Base-by-base conservation (phyloP, 2,888 invertebrate species). In the Amblyjoppa fuscipennis region DNA sequence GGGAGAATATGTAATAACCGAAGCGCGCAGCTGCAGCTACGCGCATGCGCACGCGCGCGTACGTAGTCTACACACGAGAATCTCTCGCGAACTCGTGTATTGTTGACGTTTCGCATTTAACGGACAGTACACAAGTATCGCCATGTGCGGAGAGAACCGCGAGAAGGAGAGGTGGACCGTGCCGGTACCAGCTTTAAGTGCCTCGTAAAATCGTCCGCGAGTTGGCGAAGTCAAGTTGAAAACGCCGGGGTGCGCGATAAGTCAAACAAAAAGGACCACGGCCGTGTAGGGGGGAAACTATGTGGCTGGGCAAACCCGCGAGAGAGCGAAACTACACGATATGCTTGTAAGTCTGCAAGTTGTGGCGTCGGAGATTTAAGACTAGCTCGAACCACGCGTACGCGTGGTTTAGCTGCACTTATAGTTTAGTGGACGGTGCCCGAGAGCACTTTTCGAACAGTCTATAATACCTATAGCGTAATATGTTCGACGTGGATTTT, bases 101-200 rank as follows among this genome's bases (percentile, higher is more conserved):
- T 68, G 68, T 77, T 66, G 79, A 73, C 71, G 80, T 80, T 76
- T 84, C 64, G 71, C 71, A 41, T 75, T 64, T 81, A 80, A 84
- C 64, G 80, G 45, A 64, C 74, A 34, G 59, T 64, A 38, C 70
- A 83, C 78, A 56, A 71, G 66, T 71, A 49, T 61, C 79, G 56
- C 59, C n/a, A 1, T 31, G 71, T 45, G 59, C n/a, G 16, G 41
- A 45, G 69, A 51, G 41, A 64, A 64, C 3, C 25, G 31, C 53
- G 31, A n/a, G 51, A 41, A 70, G 70, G 20, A 70, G 61, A 64
- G 78, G 81, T 70, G 74, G 51, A 59, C 70, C 75, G 59, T 71
- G 76, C 49, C 56, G 74, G 85, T 83, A 74, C 86, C 79, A 84
- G 84, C 82, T 84, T 87, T 87, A 87, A 87, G 87, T 87, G 87